Base-by-base conservation (phyloP, 2,797 vertebrate genomes). In the Lycodopsis pacificus region DNA sequence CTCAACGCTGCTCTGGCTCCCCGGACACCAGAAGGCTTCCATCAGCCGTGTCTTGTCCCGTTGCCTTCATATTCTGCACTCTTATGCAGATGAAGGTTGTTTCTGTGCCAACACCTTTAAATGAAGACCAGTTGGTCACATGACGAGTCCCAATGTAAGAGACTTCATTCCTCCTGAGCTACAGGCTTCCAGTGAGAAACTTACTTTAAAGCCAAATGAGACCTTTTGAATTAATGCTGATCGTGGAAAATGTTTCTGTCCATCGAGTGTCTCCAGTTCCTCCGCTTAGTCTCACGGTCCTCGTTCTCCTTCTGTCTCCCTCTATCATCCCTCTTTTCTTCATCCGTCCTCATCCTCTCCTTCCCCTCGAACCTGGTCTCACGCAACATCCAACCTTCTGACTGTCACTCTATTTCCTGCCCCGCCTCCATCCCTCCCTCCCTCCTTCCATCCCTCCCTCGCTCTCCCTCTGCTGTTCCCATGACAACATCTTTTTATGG, bases 401-500 rank as follows among this genome's bases (percentile, higher is more conserved):
- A 27, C 59, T 36, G 36, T 76, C 73, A n/a, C 46, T 80, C 70
- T 76, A 27, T 86, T 74, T 73, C 48, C 59, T 63, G 17, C 11
- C 36, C 46, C 27, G 1, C 15, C 51, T 19, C 17, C 7, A 22
- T 19, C 34, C 2, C 32, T 27, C 58, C 4, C 46, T 48, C 9
- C 22, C 27, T 34, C 32, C 7, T 7, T n/a, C 59, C 7, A 11
- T 14, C 32, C 10, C 53, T 20, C 69, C 40, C 7, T 20, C 17
- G 3, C 65, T 44, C 49, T 27, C 22, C 7, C 40, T 51, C 38
- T 56, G 32, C 61, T 2, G 62, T 86, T 89, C 88, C 87, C 91
- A 85, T 90, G 85, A 79, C 77, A 80, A 80, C 79, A 51, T 86
- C 79, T 87, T 90, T 91, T 90, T 89, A 81, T 86, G 87, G 80